Percentiles rank a stretch among this genome's conserved stretches.
phyloP scores from a whole-genome alignment of 2,888 invertebrate genomes.

The Trachelus stipa region DNA sequence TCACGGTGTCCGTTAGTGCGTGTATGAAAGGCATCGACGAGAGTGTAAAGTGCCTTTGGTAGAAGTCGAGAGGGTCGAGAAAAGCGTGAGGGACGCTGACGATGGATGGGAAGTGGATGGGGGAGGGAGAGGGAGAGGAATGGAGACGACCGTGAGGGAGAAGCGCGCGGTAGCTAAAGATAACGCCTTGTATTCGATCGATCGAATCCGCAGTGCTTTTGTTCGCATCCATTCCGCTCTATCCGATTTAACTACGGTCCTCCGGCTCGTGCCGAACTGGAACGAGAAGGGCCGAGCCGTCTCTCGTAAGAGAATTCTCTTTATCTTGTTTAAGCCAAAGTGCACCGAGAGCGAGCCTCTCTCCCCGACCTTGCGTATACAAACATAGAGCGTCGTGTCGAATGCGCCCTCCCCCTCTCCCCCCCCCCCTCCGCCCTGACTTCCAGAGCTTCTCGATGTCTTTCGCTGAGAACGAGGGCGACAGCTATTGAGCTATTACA shows the following conservation, averaged over 20 bases:
- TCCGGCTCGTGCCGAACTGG: too few species aligned
- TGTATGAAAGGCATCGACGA: too few species aligned
- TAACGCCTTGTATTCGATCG: constrained; percentile 58
- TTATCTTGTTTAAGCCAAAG: constrained; percentile 49
- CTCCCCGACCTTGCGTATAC: constrained; percentile 4
- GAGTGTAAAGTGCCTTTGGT: neutral
- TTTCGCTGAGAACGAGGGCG: constrained; percentile 30
- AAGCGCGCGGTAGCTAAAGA: constrained; percentile 55
- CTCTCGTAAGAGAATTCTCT: constrained; percentile 43
- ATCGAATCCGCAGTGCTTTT: constrained; percentile 58
- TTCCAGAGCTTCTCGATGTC: constrained; percentile 4
- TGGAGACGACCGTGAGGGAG: constrained; percentile 19
- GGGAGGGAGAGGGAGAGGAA: too few species aligned
- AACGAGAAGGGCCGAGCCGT: constrained; percentile 7
- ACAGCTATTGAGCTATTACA: constrained; percentile 63
- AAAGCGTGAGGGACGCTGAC: neutral
- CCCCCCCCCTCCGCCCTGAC: neutral
- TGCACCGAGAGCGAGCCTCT: constrained; percentile 41
- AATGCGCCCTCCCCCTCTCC: neutral
- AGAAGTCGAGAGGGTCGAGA: neutral
- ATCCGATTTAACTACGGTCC: constrained; percentile 57
- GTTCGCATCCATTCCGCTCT: constrained; percentile 45
- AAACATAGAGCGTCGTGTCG: constrained; percentile 1
- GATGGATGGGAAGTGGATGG: too few species aligned
- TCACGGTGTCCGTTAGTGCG: too few species aligned